Evolutionary conservation across 1,140 invertebrate species (phyloP), one percentile per base, ranked within the genome.

Genomic region (Paraescarpia echinospica): DNA sequence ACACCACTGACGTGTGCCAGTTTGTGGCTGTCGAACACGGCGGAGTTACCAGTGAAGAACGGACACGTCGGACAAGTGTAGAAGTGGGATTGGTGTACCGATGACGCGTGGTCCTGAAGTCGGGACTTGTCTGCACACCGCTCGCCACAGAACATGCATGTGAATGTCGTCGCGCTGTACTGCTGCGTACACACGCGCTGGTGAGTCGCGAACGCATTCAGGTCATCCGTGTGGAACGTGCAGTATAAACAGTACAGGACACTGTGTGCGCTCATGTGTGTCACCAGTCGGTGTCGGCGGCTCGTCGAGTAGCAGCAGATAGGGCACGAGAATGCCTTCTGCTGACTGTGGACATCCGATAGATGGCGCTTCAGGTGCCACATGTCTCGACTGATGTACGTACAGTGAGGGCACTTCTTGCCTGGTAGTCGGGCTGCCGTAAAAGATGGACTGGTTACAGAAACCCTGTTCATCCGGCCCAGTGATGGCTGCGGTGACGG

Each of bases 301-400:
- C 48, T 91, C 22, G 91, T 92, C 12, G 93, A 77, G 51, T 93
- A 93, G 33, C 89, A 33, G 35, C 93, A 93, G 48, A 93, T 91
- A 22, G 88, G 88, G 77, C 93, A 93, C n/a, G 92, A 92, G 88
- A 89, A 90, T 22, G 90, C 92, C 59, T 92, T 93, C 8, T 34
- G 91, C 33, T 41, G 34, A 34, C 35, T 35, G 89, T 93, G 93
- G 12, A 93, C 93, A 90, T 93, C 93, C 5, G 59, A 48, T 22
- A 93, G 35, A 48, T 93, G 93, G 34, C 93, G 48, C 89, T 92
- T 92, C 35, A 93, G 48, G 51, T 93, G 93, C 93, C 93, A 93
- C 9, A 92, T 89, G 41, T 93, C 93, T 27, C 91, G 34, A 59
- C 93, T 51, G n/a, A 92, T 88, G 48, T 93, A 93, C 27, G 92